Base-by-base conservation (phyloP, 2,888 invertebrate genomes). In the Proisotoma minuta region DNA sequence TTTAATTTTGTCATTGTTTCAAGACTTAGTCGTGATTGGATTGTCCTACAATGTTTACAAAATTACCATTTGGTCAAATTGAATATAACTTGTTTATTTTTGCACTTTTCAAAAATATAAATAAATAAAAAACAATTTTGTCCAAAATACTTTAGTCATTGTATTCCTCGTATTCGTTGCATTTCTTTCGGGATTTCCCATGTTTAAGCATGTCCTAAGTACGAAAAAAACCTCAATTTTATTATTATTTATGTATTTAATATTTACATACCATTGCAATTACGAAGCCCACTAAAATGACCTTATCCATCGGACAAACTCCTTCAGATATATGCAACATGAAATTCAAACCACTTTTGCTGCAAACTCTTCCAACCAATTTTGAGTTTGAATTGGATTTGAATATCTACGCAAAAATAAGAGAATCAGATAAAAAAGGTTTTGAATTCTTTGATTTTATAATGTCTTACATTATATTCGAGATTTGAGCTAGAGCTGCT, bases 261-360 rank as follows among this genome's bases (percentile, higher is more conserved):
- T 10, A 34, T 10, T 34, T 34, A 23, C 50, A 8, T 24, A 50
- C 50, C 50, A 50, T 50, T 50, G 50, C 50, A 50, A 50, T 50
- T 12, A 50, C 24, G 26, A 50, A 50, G n/a, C 50, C 50, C 3
- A 50, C 5, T 23, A 50, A 22, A 24, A 50, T 20, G 10, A 24
- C 50, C 50, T 50, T 50, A 50, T 50, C 50, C 23, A 24, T 5
- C 8, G 50, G 24, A 8, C 23, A 8, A 8, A 50, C 20, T 22
- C 23, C 8, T 8, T 24, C 50, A 4, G 12, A 8, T 8, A 24
- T 50, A 5, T 50, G 50, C 4, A 50, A n/a, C 23, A 23, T 23
- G 22, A 50, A 50, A 24, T 24, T 50, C 5, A 50, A 22, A 5
- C 50, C 50, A 50, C 23, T 23, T 50, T 50, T 50, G 22, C 50